Base-by-base conservation (phyloP, 2,797 vertebrate species). In the Orientallactaga sibirica region DNA sequence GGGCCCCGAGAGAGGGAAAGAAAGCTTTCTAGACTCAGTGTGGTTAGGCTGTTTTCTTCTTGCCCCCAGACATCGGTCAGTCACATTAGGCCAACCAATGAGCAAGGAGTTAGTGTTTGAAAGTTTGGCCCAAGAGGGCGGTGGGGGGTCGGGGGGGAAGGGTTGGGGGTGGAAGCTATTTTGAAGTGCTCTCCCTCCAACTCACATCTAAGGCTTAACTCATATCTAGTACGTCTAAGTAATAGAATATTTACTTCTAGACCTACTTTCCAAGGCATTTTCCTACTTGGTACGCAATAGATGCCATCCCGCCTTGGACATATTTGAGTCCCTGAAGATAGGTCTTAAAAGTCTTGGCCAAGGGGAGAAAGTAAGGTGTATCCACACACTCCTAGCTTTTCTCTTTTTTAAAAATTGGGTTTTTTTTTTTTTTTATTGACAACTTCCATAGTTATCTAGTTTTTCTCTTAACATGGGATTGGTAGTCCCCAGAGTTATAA, bases 381-480 rank as follows among this genome's bases (percentile, higher is more conserved):
- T 48, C 62, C 41, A 68, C 48, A 55, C 79, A 75, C 87, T 89
- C 33, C 29, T 48, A 48, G 48, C 10, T 48, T 48, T 48, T 48
- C 48, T 48, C 43, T 48, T 8, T 48, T 48, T 48, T 48, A 10
- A 48, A 48, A 48, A 48, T 48, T 48, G 10, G 10, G 33, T 37
- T 37, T 37, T 48, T 48, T 37, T 37, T 48, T 48, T 48, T 48
- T 48, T 48, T 48, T 48, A 9, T 48, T 48, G 48, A 48, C 48
- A 48, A 48, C 48, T 48, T 9, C 48, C 48, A 48, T 48, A 48
- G 10, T 48, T 48, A 48, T 48, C 61, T 61, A 62, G n/a, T n/a
- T 92, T 78, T 86, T 90, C 20, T 79, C 58, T 74, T 82, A 71
- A 70, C 14, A 12, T 29, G 33, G 85, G 78, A 14, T 93, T 88